These are phyloP conservation scores for Neodiprion pinetum DNA, from an alignment of 1,140 invertebrate species.

Conservation along the genomic window DNA sequence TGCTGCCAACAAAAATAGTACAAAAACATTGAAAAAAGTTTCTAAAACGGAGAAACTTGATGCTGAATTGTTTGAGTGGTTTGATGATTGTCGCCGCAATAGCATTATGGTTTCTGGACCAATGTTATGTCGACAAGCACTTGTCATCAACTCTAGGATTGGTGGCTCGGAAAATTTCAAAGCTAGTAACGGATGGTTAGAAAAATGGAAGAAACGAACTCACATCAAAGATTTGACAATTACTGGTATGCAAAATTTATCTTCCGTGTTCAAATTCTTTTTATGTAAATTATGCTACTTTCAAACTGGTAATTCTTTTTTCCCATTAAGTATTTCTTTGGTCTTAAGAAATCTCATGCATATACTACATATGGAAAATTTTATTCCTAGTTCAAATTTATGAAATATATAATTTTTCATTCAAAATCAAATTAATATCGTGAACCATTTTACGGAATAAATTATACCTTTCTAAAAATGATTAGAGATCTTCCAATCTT, in stretches of 20 bases:
- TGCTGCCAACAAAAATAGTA: not conserved
- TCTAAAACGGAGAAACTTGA: not conserved
- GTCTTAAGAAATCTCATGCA: no score
- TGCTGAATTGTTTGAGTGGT: not conserved
- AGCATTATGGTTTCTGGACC: not conserved
- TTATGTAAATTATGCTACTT: not conserved
- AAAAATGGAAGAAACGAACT: conserved; percentile 12
- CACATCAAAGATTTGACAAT: not conserved
- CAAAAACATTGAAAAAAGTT: no score
- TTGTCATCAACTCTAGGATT: not conserved
- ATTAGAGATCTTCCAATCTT: not conserved
- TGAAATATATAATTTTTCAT: no score
- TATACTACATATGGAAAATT: no score
- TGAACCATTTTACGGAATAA: not conserved
- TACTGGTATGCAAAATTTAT: not conserved
- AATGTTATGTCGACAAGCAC: conserved; percentile 4
- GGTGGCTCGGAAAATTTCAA: no score
- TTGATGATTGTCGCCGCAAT: conserved; percentile 4
- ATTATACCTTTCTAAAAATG: not conserved
- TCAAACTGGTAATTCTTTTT: not conserved
- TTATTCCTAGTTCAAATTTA: no score
- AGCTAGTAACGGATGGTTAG: conserved; percentile 1
- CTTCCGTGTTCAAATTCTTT: not conserved
- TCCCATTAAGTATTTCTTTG: not conserved
- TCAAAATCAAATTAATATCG: no score